Conservation (phyloP, 1,140 invertebrate species). For the Dinothrombium tinctorium region DNA sequence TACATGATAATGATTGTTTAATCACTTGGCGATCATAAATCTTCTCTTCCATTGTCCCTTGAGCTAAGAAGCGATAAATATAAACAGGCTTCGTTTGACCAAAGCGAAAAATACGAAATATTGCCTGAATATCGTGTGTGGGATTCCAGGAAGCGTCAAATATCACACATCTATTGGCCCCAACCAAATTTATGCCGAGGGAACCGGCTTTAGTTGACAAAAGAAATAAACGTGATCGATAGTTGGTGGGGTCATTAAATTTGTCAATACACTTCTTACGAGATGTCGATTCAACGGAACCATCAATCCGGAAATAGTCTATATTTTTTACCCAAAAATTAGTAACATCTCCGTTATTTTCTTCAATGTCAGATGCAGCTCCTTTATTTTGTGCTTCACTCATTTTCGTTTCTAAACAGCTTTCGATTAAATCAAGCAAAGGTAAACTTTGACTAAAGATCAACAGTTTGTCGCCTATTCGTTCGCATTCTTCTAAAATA, state of each 20-base stretch:
- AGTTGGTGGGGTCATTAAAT: conserved; percentile 71
- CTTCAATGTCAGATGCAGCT: conserved; percentile 27
- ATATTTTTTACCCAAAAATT: conserved; percentile 71
- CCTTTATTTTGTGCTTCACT: too few species aligned
- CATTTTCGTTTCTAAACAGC: not conserved
- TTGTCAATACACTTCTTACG: conserved; percentile 88
- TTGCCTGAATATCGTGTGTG: conserved; percentile 95
- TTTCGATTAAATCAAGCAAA: conserved; percentile 58
- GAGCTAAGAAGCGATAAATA: conserved; percentile 85
- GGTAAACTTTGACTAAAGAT: conserved; percentile 89
- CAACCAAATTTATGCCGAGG: conserved; percentile 73
- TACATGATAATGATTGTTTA: conserved; percentile 52
- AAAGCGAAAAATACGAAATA: conserved; percentile 89
- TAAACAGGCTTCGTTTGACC: conserved; percentile 82
- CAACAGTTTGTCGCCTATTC: conserved; percentile 67
- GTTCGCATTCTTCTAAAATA: conserved; percentile 68
- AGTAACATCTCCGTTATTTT: too few species aligned
- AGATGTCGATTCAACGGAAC: conserved; percentile 74
- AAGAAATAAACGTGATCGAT: conserved; percentile 54
- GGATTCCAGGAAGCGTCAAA: conserved; percentile 99
- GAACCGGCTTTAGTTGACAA: conserved; percentile 51
- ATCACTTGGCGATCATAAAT: conserved; percentile 96
- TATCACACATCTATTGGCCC: conserved; percentile 88
- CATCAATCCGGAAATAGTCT: conserved; percentile 81
- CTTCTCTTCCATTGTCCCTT: conserved; percentile 22